Evolutionary conservation across 2,797 vertebrate genomes (phyloP).

Genomic region (Myotis daubentonii): DNA sequence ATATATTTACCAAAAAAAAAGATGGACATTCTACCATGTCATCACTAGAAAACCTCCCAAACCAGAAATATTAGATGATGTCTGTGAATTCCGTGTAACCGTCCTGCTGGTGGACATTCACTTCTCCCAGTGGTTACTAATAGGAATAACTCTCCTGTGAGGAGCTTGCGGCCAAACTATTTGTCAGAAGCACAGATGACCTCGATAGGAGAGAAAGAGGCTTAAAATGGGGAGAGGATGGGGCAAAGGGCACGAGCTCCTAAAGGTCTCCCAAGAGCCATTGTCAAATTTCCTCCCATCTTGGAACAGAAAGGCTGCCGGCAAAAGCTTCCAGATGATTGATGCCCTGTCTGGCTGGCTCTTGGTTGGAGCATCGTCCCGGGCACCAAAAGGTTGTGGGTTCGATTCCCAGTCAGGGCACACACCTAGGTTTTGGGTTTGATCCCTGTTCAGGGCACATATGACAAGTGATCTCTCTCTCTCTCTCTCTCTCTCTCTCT

Average conservation of each 20-base stretch:
- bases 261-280: not conserved
- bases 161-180: not conserved
- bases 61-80: not conserved
- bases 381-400: not conserved
- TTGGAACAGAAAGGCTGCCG: not conserved
- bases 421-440: not conserved
- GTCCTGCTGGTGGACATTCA: not conserved
- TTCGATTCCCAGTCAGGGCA: too few species aligned
- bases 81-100: not conserved
- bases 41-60: not conserved
- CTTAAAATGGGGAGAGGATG: not conserved
- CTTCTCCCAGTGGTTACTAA: not conserved
- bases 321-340: not conserved
- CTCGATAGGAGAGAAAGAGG: not conserved
- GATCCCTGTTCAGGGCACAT: not conserved
- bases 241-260: not conserved
- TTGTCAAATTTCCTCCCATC: not conserved
- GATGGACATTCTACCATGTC: not conserved
- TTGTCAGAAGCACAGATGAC: not conserved
- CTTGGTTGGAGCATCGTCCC: not conserved
- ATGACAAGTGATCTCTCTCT: rapidly evolving
- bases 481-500: too few species aligned
- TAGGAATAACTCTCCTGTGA: not conserved
- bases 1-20: not conserved
- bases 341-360: not conserved